These are phyloP conservation scores for Promerops cafer DNA, from an alignment of 2,113 vertebrate genomes.

Conservation along the genomic window DNA sequence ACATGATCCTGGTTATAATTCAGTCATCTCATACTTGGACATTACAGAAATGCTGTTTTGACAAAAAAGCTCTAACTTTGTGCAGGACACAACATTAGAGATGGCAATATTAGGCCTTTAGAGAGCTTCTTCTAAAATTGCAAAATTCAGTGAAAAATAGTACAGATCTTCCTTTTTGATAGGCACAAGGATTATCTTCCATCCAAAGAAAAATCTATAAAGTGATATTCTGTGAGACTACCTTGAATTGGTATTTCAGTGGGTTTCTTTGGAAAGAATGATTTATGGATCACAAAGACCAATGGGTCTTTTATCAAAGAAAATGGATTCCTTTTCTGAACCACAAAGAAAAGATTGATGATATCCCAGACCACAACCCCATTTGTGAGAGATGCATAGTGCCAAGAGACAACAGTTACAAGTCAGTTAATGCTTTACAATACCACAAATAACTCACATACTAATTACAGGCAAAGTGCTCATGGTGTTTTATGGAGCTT, in stretches of 20 bases:
- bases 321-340: conserved; percentile 71
- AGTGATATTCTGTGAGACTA: conserved; percentile 57
- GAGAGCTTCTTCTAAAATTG: not conserved
- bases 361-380: conserved; percentile 48
- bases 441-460: not conserved
- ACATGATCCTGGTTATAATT: not conserved
- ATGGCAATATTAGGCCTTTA: not conserved
- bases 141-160: conserved; percentile 42
- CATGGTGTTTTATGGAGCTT: not conserved
- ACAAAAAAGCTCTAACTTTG: not conserved
- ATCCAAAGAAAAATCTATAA: conserved; percentile 47
- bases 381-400: conserved; percentile 31
- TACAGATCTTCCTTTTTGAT: conserved; percentile 43
- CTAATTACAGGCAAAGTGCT: conserved; percentile 26
- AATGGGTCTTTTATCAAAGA: conserved; percentile 71
- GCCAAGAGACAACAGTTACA: conserved; percentile 51
- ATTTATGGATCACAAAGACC: conserved; percentile 74
- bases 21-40: not conserved
- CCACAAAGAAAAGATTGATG: conserved; percentile 70
- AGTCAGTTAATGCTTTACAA: not conserved
- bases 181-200: conserved; percentile 48
- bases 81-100: not conserved
- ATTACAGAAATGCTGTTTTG: not conserved
- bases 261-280: conserved; percentile 67
- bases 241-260: conserved; percentile 70